Evolutionary conservation across 1,140 invertebrate genomes (phyloP), one percentile per base, ranked within the genome.

Genomic region (Magallana gigas): DNA sequence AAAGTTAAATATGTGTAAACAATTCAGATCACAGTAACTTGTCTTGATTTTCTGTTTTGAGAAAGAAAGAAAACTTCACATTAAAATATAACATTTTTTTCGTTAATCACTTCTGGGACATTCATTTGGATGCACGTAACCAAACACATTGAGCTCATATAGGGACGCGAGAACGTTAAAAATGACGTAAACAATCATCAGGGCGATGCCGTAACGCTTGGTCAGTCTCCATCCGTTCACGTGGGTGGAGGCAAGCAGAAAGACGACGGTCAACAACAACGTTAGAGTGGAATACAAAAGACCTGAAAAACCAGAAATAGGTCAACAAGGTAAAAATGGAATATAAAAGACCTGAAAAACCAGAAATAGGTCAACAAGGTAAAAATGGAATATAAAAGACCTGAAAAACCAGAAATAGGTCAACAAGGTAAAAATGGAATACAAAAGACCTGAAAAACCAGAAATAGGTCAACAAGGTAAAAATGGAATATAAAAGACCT

Each of bases 91-190:
- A 29, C 12, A 76, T 36, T 76, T 0, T 29, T 29, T 29, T 29
- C 29, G 11, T 29, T 12, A 76, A 76, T 76, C 68, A 3, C 68
- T 76, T 76, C 85, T 83, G 2, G 56, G 36, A 58, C 94, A 95
- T 81, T 93, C 92, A 29, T 89, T 88, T 8, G 92, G 93, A 81
- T 94, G 93, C 82, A 95, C 93, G 88, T 94, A 93, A 0, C 94
- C 94, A 90, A 95, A 94, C 16, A 94, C 84, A 88, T 95, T 94
- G 14, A 94, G 90, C 89, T 94, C 94, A 91, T 94, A 95, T n/a
- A 94, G 59, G 5, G 92, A 92, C 0, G 94, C 92, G 7, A 94
- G 83, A 2, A 92, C 87, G 2, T 91, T 94, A 83, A 94, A 93
- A 3, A 92, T 8, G 0, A 94, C 12, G 86, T 94, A 95, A 9